Conservation (phyloP, 1,140 invertebrate genomes). For the Acromyrmex echinatior region DNA sequence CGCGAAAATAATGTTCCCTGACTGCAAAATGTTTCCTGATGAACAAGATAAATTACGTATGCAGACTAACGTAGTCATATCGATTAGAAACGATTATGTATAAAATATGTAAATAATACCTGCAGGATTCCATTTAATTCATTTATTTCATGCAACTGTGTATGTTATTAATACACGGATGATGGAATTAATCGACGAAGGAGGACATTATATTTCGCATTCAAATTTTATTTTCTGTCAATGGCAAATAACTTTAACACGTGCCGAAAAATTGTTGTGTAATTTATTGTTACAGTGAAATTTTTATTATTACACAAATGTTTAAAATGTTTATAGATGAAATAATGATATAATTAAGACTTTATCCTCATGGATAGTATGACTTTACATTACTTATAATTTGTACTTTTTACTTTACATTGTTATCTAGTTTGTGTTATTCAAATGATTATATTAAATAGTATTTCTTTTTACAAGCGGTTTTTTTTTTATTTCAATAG, state of each 20-base stretch:
- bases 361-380: background rate
- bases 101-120: slow-evolving; percentile 21
- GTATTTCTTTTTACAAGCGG: background rate
- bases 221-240: background rate
- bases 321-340: background rate
- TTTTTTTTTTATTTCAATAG: background rate
- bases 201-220: background rate
- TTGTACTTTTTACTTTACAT: background rate
- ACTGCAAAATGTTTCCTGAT: background rate
- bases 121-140: background rate
- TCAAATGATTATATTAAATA: background rate
- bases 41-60: slow-evolving; percentile 27
- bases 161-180: background rate
- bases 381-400: background rate
- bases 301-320: too few relatives aligned
- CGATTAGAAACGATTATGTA: slow-evolving; percentile 20
- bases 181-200: background rate
- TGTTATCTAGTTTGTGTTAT: background rate
- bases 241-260: background rate
- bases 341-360: background rate
- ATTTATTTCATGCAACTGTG: background rate
- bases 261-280: background rate
- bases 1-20: background rate
- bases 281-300: too few relatives aligned
- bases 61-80: background rate